A percentile compares a stretch with the other conserved stretches of the same genome.
These are phyloP conservation scores for Cydia fagiglandana DNA, from an alignment of 1,140 invertebrate genomes.

Conservation along the genomic window DNA sequence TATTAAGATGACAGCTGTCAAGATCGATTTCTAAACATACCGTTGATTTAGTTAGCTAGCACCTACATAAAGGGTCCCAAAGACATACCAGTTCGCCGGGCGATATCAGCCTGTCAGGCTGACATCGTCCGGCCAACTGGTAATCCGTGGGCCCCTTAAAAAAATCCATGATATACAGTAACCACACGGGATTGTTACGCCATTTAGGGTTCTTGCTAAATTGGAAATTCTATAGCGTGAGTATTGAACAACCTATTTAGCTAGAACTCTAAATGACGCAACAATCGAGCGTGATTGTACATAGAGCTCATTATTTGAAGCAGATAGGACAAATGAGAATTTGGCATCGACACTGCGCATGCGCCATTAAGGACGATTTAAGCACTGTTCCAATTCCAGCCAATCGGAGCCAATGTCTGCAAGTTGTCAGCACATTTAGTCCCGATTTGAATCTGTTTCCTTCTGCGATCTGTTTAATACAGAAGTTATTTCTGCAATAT, in stretches of 20 bases:
- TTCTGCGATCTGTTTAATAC: background rate
- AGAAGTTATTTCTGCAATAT: background rate
- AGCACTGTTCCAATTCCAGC: slow-evolving; percentile 6
- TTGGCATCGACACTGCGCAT: background rate
- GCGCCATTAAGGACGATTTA: background rate
- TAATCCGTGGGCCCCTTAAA: too few relatives aligned
- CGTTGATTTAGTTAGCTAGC: background rate
- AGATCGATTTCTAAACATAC: background rate
- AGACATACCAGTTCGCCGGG: too few relatives aligned
- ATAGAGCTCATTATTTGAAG: too few relatives aligned
- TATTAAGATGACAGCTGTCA: background rate
- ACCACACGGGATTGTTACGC: too few relatives aligned
- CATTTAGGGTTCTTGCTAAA: too few relatives aligned
- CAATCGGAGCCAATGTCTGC: slow-evolving; percentile 9
- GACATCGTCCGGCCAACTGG: too few relatives aligned
- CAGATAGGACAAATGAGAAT: background rate
- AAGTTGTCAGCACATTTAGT: background rate
- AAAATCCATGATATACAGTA: too few relatives aligned
- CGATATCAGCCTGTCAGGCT: too few relatives aligned
- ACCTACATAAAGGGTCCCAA: background rate
- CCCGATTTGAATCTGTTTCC: background rate
- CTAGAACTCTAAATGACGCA: too few relatives aligned
- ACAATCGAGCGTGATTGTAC: too few relatives aligned
- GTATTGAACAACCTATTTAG: too few relatives aligned
- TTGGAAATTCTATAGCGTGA: too few relatives aligned